Conservation (phyloP, 2,113 vertebrate species). For the Pogona vitticeps region DNA sequence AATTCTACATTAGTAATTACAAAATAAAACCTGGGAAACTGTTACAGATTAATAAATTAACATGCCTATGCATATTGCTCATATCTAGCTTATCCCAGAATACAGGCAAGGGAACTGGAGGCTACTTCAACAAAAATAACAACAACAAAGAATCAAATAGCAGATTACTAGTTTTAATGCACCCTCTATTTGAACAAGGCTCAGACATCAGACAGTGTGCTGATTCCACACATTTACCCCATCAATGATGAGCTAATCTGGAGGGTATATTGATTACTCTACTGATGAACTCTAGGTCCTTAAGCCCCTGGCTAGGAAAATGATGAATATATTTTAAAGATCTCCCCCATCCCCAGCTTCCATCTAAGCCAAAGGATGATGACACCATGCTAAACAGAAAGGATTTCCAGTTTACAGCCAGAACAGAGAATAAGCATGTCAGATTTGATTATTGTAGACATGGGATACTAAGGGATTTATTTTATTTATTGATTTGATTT, state of each 20-base stretch:
- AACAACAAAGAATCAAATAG: background rate
- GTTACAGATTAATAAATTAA: background rate
- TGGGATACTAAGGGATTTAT: constrained; percentile 30
- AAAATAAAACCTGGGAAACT: background rate
- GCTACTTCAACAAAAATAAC: background rate
- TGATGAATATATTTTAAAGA: constrained; percentile 55
- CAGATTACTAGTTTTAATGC: constrained; percentile 29
- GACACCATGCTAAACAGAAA: constrained; percentile 27
- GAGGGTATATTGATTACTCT: constrained; percentile 58
- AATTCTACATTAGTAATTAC: background rate
- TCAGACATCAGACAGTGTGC: constrained; percentile 41
- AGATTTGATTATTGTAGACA: constrained; percentile 43
- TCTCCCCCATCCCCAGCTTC: background rate
- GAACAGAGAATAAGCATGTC: background rate
- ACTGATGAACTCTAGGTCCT: constrained; percentile 55
- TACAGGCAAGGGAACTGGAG: background rate
- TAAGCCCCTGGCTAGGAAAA: constrained; percentile 65
- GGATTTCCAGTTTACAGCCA: constrained; percentile 5
- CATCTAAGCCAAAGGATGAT: constrained; percentile 52
- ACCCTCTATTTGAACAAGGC: constrained; percentile 16
- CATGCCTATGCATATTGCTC: background rate
- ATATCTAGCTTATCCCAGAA: background rate
- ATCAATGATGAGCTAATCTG: constrained; percentile 29
- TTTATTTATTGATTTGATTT: too few relatives aligned
- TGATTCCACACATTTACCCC: constrained; percentile 50